Conservation (phyloP, 2,797 vertebrate species). For the Xenentodon cancila region DNA sequence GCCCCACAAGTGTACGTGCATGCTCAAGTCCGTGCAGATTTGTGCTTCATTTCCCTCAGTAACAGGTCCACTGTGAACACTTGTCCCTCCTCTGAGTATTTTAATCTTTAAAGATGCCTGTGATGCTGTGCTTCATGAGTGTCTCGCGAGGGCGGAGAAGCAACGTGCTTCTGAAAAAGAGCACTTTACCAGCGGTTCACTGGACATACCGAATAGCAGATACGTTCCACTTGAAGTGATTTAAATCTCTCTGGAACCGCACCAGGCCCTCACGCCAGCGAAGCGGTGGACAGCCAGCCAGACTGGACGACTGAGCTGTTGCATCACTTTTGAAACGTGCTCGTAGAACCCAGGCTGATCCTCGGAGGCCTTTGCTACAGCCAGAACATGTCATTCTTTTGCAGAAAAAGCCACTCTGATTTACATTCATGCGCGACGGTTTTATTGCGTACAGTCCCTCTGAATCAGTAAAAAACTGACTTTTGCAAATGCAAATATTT, state of each 20-base stretch:
- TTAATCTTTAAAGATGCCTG: conserved; percentile 48
- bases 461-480: conserved; percentile 71
- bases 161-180: conserved; percentile 32
- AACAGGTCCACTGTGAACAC: conserved; percentile 57
- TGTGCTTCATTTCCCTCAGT: conserved; percentile 64
- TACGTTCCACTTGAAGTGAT: conserved; percentile 28
- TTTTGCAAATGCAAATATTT: conserved; percentile 52
- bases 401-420: conserved; percentile 69
- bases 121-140: conserved; percentile 41
- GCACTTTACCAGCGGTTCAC: conserved; percentile 17
- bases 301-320: conserved; percentile 36
- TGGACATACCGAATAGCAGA: conserved; percentile 12
- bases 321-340: conserved; percentile 51
- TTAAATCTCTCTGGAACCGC: conserved; percentile 26
- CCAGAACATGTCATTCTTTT: conserved; percentile 61
- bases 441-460: conserved; percentile 66
- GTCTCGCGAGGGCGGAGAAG: conserved; percentile 32
- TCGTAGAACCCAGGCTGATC: conserved; percentile 32
- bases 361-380: conserved; percentile 54
- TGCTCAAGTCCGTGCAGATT: conserved; percentile 34
- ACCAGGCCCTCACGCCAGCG: conserved; percentile 9
- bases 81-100: conserved; percentile 56
- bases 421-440: conserved; percentile 76
- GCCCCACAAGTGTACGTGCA: conserved; percentile 21
- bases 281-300: conserved; percentile 4